Base-by-base conservation (phyloP, 2,797 vertebrate genomes). In the Enteromius anoplus region DNA sequence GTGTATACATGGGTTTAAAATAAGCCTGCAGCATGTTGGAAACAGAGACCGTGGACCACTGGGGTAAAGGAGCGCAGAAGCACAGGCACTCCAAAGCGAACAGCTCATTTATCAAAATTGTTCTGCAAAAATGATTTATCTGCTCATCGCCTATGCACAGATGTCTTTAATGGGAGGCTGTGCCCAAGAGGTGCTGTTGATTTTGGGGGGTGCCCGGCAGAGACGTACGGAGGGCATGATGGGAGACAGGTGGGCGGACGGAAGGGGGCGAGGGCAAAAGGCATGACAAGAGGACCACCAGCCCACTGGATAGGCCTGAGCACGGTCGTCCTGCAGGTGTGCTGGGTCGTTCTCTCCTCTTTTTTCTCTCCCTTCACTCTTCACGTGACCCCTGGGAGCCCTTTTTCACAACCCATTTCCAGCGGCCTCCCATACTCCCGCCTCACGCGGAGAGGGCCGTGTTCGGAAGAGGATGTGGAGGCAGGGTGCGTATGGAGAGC, bases 111-210 rank as follows among this genome's bases (percentile, higher is more conserved):
- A 92, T 93, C 93, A 93, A 91, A 89, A 90, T 90, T 89, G 83
- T 91, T 91, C 89, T 87, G 89, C 89, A 88, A 86, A 92, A 88
- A 92, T 94, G 92, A 94, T 94, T 93, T 92, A 93, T 93, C 88
- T 92, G 86, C 91, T 93, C 91, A 81, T 89, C 88, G 89, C 80
- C 88, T 88, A 77, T 86, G 89, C 89, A 88, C 93, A 93, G 92
- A 92, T 93, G 93, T 93, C 89, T 89, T 87, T 85, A 84, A 86
- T 87, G 86, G 86, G 88, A 81, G 84, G 85, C 77, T 82, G 85
- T 88, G 89, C 91, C 91, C 91, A 89, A 85, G 89, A 91, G 90
- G 91, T 89, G 85, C 85, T 88, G 89, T 89, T 85, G 83, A 85
- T 83, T 87, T 88, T 89, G 83, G 80, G 80, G 47, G 71, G 84